Percentiles rank a stretch among this genome's conserved stretches.
Conservation (phyloP, 2,113 vertebrate genomes). For the Rhinolophus ferrumequinum region DNA sequence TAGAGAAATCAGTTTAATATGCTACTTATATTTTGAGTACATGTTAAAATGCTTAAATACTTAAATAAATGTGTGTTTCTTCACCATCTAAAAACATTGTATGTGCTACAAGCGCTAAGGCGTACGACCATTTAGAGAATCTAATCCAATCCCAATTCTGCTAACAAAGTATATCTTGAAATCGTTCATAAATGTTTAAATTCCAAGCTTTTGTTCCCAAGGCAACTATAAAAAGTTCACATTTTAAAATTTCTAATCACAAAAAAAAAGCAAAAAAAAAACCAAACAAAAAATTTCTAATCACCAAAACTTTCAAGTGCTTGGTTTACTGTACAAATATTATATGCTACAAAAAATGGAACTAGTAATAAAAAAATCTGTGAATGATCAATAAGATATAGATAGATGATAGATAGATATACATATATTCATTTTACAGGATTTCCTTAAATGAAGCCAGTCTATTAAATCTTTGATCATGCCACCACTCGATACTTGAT, state of each 20-base stretch:
- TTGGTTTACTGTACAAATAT: neutral
- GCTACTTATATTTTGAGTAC: neutral
- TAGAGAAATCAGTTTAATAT: neutral
- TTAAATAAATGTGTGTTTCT: neutral
- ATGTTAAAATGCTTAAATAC: neutral
- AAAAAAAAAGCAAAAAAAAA: too few species aligned
- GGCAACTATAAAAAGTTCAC: neutral
- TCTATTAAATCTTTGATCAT: accelerated
- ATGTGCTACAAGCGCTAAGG: neutral
- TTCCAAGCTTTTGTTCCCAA: conserved; percentile 19
- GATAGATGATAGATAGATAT: too few species aligned
- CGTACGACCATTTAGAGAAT: neutral
- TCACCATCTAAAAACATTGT: neutral
- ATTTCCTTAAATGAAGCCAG: neutral
- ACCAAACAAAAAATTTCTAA: neutral
- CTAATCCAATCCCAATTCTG: neutral
- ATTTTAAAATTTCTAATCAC: neutral
- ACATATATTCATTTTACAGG: neutral
- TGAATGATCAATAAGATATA: neutral
- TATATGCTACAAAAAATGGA: neutral
- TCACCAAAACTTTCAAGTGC: neutral
- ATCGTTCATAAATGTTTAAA: conserved; percentile 1
- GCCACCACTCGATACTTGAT: accelerated
- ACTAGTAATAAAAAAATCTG: neutral
- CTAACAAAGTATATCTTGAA: neutral